Base-by-base conservation (phyloP, 2,888 invertebrate species). In the Phaonia tiefii region DNA sequence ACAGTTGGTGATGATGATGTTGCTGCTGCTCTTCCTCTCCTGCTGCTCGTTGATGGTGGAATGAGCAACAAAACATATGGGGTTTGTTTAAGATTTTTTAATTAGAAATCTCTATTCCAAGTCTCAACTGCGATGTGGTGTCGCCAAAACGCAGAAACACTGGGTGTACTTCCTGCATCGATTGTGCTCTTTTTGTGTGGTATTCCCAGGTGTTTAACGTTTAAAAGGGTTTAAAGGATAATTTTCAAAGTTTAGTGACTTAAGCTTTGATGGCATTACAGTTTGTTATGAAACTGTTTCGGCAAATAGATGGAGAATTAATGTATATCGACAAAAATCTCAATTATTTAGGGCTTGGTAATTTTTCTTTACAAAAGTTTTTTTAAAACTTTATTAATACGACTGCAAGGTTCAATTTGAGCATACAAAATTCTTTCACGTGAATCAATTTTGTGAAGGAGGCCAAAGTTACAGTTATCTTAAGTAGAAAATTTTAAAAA, bases 71-170 rank as follows among this genome's bases (percentile, higher is more conserved):
- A 54, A 66, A 60, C 74, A 80, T 66, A 74, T 76, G 73, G 31
- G 63, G 17, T 56, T 71, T 63, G 26, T 73, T 63, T 58, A 76
- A 80, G 75, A 65, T 75, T 74, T 74, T 80, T 80, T 80, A 80
- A 80, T 77, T 80, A 80, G 51, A 80, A 71, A 51, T 76, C 22
- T 49, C 54, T 69, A 66, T 63, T 63, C 22, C 22, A 42, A 39
- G 63, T 22, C 63, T 42, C 37, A 20, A 63, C 39, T 46, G 25
- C 60, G 44, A 54, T 69, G 42, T 8, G 3, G 69, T 37, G 37
- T 54, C 54, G 13, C 37, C 42, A 51, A 37, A 15, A 54, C n/a
- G 39, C 11, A 17, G 37, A 15, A 63, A 15, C 70, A 15, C 7
- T 49, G 70, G 37, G 70, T 26, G 65, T 58, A 69, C 69, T 56